phyloP scores from a whole-genome alignment of 2,888 invertebrate species.

The Sarcophaga caerulescens region DNA sequence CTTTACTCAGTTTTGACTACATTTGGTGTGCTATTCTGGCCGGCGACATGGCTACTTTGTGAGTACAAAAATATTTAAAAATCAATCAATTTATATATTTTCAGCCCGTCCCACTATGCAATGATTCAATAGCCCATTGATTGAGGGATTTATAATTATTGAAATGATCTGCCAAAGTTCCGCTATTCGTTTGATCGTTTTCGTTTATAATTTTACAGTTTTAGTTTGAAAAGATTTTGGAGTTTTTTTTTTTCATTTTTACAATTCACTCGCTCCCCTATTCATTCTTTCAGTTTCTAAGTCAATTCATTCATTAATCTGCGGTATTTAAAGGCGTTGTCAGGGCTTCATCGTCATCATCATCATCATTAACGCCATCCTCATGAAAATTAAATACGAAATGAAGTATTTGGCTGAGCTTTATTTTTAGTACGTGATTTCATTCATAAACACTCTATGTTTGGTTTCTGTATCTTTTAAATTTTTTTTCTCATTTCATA shows the following conservation, averaged over 20 bases:
- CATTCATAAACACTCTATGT: slow-evolving; percentile 71
- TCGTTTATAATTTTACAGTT: not conserved
- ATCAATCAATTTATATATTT: not conserved
- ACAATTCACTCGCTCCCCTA: slow-evolving; percentile 41
- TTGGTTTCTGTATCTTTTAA: slow-evolving; percentile 2
- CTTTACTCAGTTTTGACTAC: no score
- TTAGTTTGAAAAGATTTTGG: not conserved
- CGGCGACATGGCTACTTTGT: no score
- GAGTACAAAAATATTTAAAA: no score
- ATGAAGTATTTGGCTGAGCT: slow-evolving; percentile 59
- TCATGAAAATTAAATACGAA: slow-evolving; percentile 6
- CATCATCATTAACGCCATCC: slow-evolving; percentile 9
- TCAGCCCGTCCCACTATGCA: not conserved
- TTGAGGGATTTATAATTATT: slow-evolving; percentile 16
- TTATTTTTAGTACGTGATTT: slow-evolving; percentile 70
- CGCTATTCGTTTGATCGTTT: slow-evolving; percentile 45
- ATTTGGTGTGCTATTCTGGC: no score
- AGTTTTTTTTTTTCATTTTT: not conserved
- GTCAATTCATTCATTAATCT: slow-evolving; percentile 51
- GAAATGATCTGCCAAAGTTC: slow-evolving; percentile 57
- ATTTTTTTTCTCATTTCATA: slow-evolving; percentile 13
- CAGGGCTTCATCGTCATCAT: slow-evolving; percentile 55
- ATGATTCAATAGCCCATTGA: not conserved
- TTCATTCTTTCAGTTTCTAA: slow-evolving; percentile 49
- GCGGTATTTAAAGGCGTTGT: slow-evolving; percentile 63